Evolutionary conservation across 2,113 vertebrate species (phyloP), one percentile per base, ranked within the genome.

Genomic region (Scytalopus superciliaris): DNA sequence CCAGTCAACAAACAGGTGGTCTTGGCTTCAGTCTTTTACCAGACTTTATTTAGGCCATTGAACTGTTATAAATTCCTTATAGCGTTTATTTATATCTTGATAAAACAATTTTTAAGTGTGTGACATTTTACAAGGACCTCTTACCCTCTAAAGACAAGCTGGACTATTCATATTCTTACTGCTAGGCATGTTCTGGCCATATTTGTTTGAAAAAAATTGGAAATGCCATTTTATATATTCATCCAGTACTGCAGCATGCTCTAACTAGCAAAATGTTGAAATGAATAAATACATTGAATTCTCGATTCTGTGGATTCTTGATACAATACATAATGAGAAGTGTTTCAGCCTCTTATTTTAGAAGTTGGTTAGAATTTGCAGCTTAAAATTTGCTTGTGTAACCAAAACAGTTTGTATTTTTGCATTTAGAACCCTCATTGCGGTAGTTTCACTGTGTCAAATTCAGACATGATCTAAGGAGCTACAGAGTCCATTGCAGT

Each of bases 171-270:
- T 39, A 39, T 49, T 74, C 64, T 86, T 67, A 81, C 75, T 85
- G 33, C 62, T 63, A 68, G 85, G 55, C 60, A 93, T 30, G 9
- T 82, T 74, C n/a, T 84, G 76, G 69, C 35, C 49, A 22, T 50
- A 53, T 45, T 56, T 90, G 22, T 67, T 78, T 63, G 33, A 67
- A 67, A 89, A 77, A 42, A 44, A 40, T 1, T 50, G 84, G 77
- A 95, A 97, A 95, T 96, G 87, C 90, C 93, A 94, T 91, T 97
- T 96, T 84, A 85, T 68, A 66, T 89, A 93, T 92, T 93, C 45
- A 25, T 91, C 91, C 88, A 87, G 42, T 94, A 85, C 11, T 79
- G 93, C 74, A 78, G 39, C 35, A 50, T 55, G 83, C 84, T 78
- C 13, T 87, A 87, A 95, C 87, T 70, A 96, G 92, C 66, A 97